Percentiles rank a stretch among this genome's conserved stretches.
Evolutionary conservation across 2,888 invertebrate species (phyloP).

Genomic region (Prostheceraeus crozeri): DNA sequence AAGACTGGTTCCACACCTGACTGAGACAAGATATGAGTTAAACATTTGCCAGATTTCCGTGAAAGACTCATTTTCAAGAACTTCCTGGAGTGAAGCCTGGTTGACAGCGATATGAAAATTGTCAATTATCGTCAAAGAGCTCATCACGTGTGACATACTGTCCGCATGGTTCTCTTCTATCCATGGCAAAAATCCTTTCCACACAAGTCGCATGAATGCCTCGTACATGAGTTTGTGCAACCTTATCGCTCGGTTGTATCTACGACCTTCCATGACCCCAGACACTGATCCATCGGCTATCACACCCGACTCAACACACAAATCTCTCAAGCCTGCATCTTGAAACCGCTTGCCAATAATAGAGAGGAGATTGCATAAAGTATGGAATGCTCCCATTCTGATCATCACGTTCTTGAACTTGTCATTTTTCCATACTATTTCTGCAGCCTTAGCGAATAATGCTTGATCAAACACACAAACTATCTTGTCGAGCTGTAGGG

Average conservation of each 20-base stretch:
- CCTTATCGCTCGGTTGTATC: conserved; percentile 38
- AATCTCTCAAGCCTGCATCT: conserved; percentile 42
- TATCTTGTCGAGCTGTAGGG: conserved; percentile 29
- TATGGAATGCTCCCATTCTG: conserved; percentile 42
- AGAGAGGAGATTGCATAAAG: conserved; percentile 41
- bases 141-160: conserved; percentile 11
- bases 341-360: conserved; percentile 42
- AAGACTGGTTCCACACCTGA: conserved; percentile 11
- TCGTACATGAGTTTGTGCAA: too few species aligned
- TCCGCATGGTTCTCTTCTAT: conserved; percentile 39
- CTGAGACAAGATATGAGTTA: conserved; percentile 1
- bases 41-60: background rate
- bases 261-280: conserved; percentile 39
- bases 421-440: conserved; percentile 42
- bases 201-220: too few species aligned
- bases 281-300: conserved; percentile 42
- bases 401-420: conserved; percentile 37
- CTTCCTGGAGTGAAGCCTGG: conserved; percentile 22
- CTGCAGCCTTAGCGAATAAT: conserved; percentile 43
- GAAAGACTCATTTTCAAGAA: conserved; percentile 18
- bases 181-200: too few species aligned
- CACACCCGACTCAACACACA: conserved; percentile 38
- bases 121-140: conserved; percentile 22
- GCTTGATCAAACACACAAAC: conserved; percentile 41
- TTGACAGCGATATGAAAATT: conserved; percentile 30